Evolutionary conservation across 1,140 invertebrate species (phyloP).

Genomic region (Bombus sibiricus): DNA sequence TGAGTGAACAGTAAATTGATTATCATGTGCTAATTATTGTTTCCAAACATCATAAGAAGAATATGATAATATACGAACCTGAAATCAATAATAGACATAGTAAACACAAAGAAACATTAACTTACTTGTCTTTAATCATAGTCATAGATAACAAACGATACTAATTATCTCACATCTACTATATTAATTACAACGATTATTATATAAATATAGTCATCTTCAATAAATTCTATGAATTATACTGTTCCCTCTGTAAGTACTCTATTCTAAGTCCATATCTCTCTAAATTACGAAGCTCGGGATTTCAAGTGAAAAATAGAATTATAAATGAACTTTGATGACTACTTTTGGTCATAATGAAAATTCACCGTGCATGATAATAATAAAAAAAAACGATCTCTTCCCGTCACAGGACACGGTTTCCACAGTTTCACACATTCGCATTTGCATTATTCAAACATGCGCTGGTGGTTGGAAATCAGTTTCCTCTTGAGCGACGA

Average conservation of each 20-base stretch:
- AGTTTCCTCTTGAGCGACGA: neutral
- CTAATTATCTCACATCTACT: no score
- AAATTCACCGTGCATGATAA: neutral
- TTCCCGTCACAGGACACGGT: no score
- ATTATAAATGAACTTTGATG: neutral
- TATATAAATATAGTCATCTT: no score
- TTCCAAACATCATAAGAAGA: neutral
- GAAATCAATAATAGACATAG: neutral
- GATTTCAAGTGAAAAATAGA: neutral
- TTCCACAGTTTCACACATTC: neutral
- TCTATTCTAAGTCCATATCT: neutral
- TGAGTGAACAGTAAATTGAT: neutral
- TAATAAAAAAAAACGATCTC: neutral
- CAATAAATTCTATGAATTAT: no score
- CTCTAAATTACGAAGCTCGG: neutral
- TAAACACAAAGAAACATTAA: neutral
- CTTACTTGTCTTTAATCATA: neutral
- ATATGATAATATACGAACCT: neutral
- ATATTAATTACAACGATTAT: no score
- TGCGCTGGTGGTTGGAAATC: neutral
- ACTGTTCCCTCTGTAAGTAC: no score
- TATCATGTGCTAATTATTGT: neutral
- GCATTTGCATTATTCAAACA: slow-evolving; percentile 6
- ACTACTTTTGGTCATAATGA: neutral
- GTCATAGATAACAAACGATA: no score